Base-by-base conservation (phyloP, 2,888 invertebrate genomes). In the Neelides folsomi region DNA sequence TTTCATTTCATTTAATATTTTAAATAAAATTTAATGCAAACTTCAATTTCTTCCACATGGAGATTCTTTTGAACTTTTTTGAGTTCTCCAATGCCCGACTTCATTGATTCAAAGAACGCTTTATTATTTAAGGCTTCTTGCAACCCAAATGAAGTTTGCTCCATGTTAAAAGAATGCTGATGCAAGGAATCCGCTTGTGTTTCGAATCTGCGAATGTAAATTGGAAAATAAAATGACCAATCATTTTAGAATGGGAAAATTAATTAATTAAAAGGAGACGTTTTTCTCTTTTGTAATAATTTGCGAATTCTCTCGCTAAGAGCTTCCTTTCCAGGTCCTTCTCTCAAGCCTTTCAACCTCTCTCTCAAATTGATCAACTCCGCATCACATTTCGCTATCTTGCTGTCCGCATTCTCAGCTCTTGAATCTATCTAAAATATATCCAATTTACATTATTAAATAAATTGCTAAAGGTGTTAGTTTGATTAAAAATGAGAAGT, bases 261-360 rank as follows among this genome's bases (percentile, higher is more conserved):
- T 15, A 13, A 5, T 15, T 39, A n/a, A 8, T 8, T 15, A 13
- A 18, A 42, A n/a, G 6, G 5, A 12, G 6, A 52, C 43, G 39
- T 37, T 44, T 59, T 59, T 46, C 55, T 56, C 69, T 90, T 90
- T 71, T 97, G 95, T 2, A 98, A 74, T 50, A 98, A 85, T 59
- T 94, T 75, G 76, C 97, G 74, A 0, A 97, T 98, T 71, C 95
- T 97, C 66, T 93, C 88, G 74, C 95, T 97, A 0, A 99, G 85
- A 1, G 88, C 81, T 71, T 95, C 95, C 73, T 98, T 97, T 0
- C 89, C 87, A 10, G 95, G 93, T 0, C 95, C 97, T 66, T 95
- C 94, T 52, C 95, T 80, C 94, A 97, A 93, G 72, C 94, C 95
- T 34, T 83, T 81, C 90, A 99, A 88, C 74, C 98, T 97, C 67